Evolutionary conservation across 2,797 vertebrate species (phyloP).

Genomic region (Artibeus lituratus): DNA sequence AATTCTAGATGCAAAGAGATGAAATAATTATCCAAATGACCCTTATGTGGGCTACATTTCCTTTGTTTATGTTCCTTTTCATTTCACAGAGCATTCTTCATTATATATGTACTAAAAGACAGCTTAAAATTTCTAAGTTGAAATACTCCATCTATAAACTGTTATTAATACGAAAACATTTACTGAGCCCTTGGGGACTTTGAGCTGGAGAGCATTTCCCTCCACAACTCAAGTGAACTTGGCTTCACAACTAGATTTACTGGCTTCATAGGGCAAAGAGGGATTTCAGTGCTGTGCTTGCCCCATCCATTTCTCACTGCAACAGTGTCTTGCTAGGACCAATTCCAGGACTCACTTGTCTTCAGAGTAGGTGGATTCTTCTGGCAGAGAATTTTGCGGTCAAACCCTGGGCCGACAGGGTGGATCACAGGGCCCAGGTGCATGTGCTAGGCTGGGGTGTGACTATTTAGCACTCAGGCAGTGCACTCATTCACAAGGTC

Average conservation of each 20-base stretch:
- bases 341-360: background rate
- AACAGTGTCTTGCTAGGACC: background rate
- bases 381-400: conserved; percentile 6
- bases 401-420: background rate
- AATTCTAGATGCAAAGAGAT: conserved; percentile 33
- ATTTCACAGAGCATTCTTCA: background rate
- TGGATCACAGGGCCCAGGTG: background rate
- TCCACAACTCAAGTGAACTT: conserved; percentile 25
- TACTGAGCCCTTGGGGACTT: background rate
- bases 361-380: conserved; percentile 34
- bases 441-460: background rate
- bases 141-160: background rate
- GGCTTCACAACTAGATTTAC: background rate
- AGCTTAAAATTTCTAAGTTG: background rate
- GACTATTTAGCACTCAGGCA: background rate
- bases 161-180: background rate
- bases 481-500: background rate
- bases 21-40: conserved; percentile 40
- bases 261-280: background rate
- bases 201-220: background rate
- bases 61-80: conserved; percentile 41
- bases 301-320: background rate
- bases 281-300: background rate
- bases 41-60: background rate
- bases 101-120: background rate